Evolutionary conservation across 2,113 vertebrate genomes (phyloP).

Genomic region (Pollachius pollachius): DNA sequence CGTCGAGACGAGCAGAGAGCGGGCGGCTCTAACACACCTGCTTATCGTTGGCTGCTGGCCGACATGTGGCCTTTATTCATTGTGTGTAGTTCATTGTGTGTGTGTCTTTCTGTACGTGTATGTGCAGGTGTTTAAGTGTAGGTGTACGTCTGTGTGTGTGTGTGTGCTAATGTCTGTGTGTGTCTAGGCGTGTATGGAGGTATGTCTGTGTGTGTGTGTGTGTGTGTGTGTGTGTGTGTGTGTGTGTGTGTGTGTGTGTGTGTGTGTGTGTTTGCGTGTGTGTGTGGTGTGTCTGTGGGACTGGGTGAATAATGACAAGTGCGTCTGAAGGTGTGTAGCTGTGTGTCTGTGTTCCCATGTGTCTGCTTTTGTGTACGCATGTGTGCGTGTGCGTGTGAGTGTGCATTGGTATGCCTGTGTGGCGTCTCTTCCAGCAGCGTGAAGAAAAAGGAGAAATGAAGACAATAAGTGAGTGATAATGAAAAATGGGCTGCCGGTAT

Average conservation of each 20-base stretch:
- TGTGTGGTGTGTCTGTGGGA: not conserved
- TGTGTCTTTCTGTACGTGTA: no score
- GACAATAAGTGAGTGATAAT: constrained; percentile 18
- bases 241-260: not conserved
- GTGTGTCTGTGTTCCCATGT: no score
- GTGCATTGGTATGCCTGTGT: constrained; percentile 1
- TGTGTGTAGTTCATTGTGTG: no score
- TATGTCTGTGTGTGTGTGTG: no score
- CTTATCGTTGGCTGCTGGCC: constrained; percentile 52
- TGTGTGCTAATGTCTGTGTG: no score
- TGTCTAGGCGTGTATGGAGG: no score
- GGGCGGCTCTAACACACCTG: constrained; percentile 48
- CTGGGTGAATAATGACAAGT: no score
- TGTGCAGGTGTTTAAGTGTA: no score
- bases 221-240: no score
- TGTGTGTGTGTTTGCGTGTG: constrained; percentile 10
- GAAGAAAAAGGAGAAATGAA: not conserved
- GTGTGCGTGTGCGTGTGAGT: constrained; percentile 10
- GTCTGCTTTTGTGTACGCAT: no score
- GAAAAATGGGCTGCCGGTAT: constrained; percentile 3
- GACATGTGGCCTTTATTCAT: constrained; percentile 17
- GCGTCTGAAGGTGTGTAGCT: no score
- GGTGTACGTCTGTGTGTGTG: no score
- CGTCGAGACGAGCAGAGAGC: constrained; percentile 34
- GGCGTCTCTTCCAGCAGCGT: not conserved